A percentile compares a stretch with the other conserved stretches of the same genome.
These are phyloP conservation scores for Phylloscopus whistleri DNA, from an alignment of 2,113 vertebrate species.

Conservation along the genomic window DNA sequence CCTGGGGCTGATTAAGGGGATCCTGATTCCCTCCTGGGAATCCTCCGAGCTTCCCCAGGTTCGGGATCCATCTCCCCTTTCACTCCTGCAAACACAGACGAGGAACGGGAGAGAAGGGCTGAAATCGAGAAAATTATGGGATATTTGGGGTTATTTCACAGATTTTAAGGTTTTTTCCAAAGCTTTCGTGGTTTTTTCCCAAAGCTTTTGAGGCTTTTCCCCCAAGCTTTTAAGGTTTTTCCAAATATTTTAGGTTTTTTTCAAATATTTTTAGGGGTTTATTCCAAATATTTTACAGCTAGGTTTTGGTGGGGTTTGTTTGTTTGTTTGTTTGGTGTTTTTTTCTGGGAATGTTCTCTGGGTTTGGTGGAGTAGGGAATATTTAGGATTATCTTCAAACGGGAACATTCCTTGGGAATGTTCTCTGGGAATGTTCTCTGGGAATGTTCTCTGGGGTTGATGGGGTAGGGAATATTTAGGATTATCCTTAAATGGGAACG, in stretches of 20 bases:
- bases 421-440: no score
- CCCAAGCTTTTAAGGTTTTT: no score
- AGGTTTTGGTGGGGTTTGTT: no score
- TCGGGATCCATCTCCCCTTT: neutral
- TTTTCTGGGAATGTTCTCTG: neutral
- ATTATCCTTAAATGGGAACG: no score
- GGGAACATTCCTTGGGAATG: neutral
- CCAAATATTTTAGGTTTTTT: neutral
- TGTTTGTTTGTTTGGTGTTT: no score
- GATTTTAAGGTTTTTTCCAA: neutral
- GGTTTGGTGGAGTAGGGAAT: neutral
- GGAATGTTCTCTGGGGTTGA: no score
- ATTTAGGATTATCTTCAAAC: neutral
- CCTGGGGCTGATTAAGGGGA: neutral
- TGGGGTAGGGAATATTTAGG: no score
- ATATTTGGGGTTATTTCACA: rapidly evolving
- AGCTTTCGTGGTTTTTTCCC: no score
- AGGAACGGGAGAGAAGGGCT: neutral
- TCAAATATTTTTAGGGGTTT: neutral
- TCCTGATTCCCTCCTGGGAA: neutral
- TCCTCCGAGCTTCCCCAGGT: rapidly evolving
- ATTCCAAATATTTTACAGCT: no score
- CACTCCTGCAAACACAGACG: neutral
- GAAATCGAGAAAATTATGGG: rapidly evolving
- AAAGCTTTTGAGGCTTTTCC: no score